Evolutionary conservation across 1,140 invertebrate species (phyloP).

Genomic region (Armadillidium nasatum): DNA sequence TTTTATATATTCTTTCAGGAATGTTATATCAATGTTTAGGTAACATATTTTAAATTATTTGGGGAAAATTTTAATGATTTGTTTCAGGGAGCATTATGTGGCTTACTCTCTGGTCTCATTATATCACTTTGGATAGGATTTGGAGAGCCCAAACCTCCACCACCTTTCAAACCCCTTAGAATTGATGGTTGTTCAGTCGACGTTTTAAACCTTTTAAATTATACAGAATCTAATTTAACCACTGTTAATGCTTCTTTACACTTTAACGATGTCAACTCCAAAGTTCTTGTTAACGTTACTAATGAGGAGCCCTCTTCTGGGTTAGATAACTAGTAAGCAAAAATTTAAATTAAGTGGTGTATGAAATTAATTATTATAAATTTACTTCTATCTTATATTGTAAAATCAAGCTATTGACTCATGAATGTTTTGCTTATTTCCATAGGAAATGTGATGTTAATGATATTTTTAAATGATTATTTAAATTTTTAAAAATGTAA

Average conservation of each 20-base stretch:
- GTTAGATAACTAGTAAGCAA: neutral
- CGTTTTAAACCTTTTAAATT: neutral
- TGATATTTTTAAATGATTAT: neutral
- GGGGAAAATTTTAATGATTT: constrained; percentile 7
- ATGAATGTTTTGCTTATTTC: neutral
- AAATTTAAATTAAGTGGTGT: neutral
- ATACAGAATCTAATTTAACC: neutral
- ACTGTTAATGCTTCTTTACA: constrained; percentile 27
- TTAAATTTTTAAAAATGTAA: neutral
- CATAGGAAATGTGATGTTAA: neutral
- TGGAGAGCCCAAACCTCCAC: constrained; percentile 65
- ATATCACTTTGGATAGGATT: constrained; percentile 81
- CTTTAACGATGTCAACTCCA: neutral
- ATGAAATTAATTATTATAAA: neutral
- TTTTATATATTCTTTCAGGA: no score
- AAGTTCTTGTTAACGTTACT: neutral
- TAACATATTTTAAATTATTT: no score
- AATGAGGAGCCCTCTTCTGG: neutral
- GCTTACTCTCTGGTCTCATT: constrained; percentile 60
- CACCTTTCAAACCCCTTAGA: constrained; percentile 57
- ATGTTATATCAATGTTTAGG: no score
- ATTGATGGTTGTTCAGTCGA: constrained; percentile 46
- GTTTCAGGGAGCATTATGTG: constrained; percentile 63
- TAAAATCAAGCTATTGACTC: neutral
- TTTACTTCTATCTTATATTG: neutral